Evolutionary conservation across 2,888 invertebrate genomes (phyloP).

Genomic region (Dexiosoma caninum): DNA sequence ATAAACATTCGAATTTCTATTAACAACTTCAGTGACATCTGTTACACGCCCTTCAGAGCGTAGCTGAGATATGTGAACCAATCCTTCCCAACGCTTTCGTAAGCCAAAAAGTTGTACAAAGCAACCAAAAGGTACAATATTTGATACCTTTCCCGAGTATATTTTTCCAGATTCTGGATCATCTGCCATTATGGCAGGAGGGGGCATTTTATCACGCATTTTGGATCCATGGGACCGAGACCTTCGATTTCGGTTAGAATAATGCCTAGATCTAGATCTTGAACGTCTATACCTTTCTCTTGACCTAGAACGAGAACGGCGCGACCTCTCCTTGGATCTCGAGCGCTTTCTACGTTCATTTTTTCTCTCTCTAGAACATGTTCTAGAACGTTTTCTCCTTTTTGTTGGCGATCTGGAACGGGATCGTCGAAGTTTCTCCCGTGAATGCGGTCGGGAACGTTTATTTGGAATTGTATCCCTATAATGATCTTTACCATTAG

Average conservation of each 20-base stretch:
- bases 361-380: constrained; percentile 70
- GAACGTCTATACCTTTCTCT: constrained; percentile 68
- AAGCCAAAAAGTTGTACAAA: constrained; percentile 97
- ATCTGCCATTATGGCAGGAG: constrained; percentile 80
- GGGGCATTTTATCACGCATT: constrained; percentile 71
- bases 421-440: constrained; percentile 61
- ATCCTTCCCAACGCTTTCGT: constrained; percentile 92
- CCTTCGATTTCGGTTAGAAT: constrained; percentile 63
- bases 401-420: constrained; percentile 68
- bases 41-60: constrained; percentile 95
- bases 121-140: constrained; percentile 98
- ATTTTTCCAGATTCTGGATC: constrained; percentile 91
- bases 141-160: constrained; percentile 95
- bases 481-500: constrained; percentile 58
- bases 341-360: constrained; percentile 64
- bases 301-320: constrained; percentile 57
- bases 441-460: constrained; percentile 62
- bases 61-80: constrained; percentile 97
- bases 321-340: constrained; percentile 65
- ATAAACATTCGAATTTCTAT: constrained; percentile 91
- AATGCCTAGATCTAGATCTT: constrained; percentile 59
- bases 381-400: constrained; percentile 66
- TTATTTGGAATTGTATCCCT: constrained; percentile 66
- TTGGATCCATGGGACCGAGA: constrained; percentile 71
- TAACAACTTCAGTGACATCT: constrained; percentile 95